A percentile compares a stretch with the other conserved stretches of the same genome.
phyloP scores from a whole-genome alignment of 2,113 vertebrate genomes.

The Naja naja region DNA sequence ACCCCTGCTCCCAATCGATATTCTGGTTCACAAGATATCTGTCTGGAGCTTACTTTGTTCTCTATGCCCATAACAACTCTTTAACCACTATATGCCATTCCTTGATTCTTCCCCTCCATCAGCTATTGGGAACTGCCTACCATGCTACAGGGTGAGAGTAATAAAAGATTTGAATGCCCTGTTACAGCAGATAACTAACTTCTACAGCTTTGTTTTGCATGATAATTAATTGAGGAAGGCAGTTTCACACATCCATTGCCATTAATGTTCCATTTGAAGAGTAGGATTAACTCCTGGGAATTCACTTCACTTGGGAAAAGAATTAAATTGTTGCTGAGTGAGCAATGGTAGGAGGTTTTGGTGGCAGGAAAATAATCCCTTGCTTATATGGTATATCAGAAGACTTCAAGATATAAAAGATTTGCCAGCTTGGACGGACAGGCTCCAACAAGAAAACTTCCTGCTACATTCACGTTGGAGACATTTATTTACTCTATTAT shows the following conservation, averaged over 20 bases:
- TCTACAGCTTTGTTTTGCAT: neutral
- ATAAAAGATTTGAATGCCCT: neutral
- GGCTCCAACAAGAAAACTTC: neutral
- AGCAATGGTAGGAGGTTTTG: neutral
- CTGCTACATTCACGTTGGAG: neutral
- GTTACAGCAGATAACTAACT: neutral
- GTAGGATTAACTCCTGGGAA: constrained; percentile 8
- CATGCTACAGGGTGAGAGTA: neutral
- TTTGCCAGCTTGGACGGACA: neutral
- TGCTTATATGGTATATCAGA: neutral
- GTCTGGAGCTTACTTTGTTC: neutral
- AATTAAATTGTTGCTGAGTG: constrained; percentile 2
- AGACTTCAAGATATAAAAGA: neutral
- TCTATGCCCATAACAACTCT: neutral
- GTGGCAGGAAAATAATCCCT: neutral
- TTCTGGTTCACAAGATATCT: neutral
- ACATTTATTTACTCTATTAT: neutral
- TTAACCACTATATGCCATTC: neutral
- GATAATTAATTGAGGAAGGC: neutral
- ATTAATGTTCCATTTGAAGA: neutral
- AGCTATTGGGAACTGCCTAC: neutral
- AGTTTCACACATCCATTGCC: constrained; percentile 10
- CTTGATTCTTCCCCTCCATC: neutral
- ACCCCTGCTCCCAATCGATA: too few species aligned
- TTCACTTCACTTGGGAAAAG: neutral